A percentile compares a stretch with the other conserved stretches of the same genome.
Evolutionary conservation across 2,797 vertebrate genomes (phyloP).

Genomic region (Sebastes wilsoni): DNA sequence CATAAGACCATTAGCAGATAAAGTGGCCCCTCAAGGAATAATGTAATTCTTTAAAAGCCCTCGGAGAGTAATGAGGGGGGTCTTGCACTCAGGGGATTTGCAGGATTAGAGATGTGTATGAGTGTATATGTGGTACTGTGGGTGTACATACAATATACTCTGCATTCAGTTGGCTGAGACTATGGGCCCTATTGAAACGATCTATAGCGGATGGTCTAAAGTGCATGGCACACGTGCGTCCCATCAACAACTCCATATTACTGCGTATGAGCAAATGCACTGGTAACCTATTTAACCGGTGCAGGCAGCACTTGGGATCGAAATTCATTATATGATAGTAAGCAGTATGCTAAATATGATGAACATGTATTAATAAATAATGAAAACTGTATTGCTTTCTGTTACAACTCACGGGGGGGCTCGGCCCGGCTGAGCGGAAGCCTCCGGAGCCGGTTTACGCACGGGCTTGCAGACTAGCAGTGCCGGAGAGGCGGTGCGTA

Average conservation of each 20-base stretch:
- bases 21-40: constrained; percentile 55
- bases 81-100: background rate
- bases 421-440: too few species aligned
- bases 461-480: too few species aligned
- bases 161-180: background rate
- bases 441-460: too few species aligned
- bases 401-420: too few species aligned
- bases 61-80: constrained; percentile 43
- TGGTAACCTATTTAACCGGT: background rate
- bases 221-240: background rate
- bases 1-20: constrained; percentile 66
- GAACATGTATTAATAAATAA: too few species aligned
- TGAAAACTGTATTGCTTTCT: too few species aligned
- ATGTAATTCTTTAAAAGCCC: constrained; percentile 70
- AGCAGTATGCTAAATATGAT: too few species aligned
- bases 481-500: too few species aligned
- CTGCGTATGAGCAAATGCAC: background rate
- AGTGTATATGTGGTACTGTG: background rate
- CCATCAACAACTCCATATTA: background rate
- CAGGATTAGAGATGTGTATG: background rate
- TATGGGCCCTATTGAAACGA: background rate
- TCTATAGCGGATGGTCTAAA: background rate
- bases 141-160: background rate
- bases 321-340: too few species aligned
- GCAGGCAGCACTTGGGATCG: too few species aligned